phyloP scores from a whole-genome alignment of 2,113 vertebrate genomes.

The Nipponia nippon region DNA sequence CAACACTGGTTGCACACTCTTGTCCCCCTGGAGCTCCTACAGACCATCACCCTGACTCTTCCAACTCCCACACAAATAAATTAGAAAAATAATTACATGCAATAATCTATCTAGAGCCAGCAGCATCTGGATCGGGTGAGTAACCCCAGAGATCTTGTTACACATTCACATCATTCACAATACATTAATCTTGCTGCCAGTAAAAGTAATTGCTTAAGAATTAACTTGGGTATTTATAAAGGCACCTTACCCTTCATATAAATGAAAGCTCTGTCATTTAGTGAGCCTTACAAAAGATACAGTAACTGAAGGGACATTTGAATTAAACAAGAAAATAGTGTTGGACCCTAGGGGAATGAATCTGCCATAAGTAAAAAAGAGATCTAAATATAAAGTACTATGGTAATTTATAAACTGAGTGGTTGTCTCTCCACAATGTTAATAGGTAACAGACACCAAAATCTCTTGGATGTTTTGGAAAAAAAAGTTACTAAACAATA shows the following conservation, averaged over 20 bases:
- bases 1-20: neutral
- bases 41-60: neutral
- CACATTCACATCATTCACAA: conserved; percentile 1
- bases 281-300: neutral
- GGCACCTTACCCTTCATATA: neutral
- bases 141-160: neutral
- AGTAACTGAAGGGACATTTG: neutral
- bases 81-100: neutral
- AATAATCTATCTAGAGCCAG: neutral
- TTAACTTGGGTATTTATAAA: conserved; percentile 9
- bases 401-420: neutral
- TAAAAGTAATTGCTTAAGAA: conserved; percentile 17
- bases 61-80: neutral
- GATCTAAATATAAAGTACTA: neutral
- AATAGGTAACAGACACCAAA: neutral
- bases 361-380: neutral
- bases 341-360: neutral
- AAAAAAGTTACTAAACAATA: neutral
- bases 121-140: neutral
- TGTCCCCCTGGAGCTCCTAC: neutral
- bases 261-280: neutral
- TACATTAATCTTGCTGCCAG: conserved; percentile 8
- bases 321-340: neutral
- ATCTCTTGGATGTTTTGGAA: neutral
- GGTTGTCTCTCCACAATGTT: neutral